A percentile compares a stretch with the other conserved stretches of the same genome.
phyloP scores from a whole-genome alignment of 2,888 invertebrate species.

The Mycogona germanica region DNA sequence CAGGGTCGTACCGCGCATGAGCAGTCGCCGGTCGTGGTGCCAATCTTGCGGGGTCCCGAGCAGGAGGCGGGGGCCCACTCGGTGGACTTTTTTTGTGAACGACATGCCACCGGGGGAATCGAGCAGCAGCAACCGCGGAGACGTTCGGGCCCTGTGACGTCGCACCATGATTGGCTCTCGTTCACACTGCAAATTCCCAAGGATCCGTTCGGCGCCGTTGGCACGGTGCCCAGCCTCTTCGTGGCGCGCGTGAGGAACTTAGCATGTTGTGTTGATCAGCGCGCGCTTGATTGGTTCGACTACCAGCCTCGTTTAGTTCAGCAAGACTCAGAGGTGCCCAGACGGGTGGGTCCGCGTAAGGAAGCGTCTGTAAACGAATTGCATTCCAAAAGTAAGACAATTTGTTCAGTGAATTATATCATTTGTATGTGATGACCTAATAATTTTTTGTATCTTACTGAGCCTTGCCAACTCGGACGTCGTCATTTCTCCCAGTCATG shows the following conservation, averaged over 20 bases:
- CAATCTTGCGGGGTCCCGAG: too few relatives aligned
- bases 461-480: too few relatives aligned
- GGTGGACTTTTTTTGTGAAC: too few relatives aligned
- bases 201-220: background rate
- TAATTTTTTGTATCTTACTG: too few relatives aligned
- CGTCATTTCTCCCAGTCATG: too few relatives aligned
- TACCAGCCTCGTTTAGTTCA: constrained; percentile 4
- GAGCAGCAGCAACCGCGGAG: too few relatives aligned
- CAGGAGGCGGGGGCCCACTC: too few relatives aligned
- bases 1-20: too few relatives aligned
- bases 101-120: too few relatives aligned
- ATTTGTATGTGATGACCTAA: too few relatives aligned
- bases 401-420: background rate
- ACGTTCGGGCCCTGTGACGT: background rate
- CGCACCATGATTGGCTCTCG: background rate
- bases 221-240: constrained; percentile 12
- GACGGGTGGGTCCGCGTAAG: background rate
- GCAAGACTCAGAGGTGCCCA: background rate
- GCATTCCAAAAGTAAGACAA: background rate
- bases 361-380: background rate
- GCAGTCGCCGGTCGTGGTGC: too few relatives aligned
- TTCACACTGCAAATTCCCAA: background rate
- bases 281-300: constrained; percentile 1
- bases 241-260: background rate
- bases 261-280: constrained; percentile 9